A percentile compares a stretch with the other conserved stretches of the same genome.
Conservation (phyloP, 2,888 invertebrate genomes). For the Epinotia bilunana region DNA sequence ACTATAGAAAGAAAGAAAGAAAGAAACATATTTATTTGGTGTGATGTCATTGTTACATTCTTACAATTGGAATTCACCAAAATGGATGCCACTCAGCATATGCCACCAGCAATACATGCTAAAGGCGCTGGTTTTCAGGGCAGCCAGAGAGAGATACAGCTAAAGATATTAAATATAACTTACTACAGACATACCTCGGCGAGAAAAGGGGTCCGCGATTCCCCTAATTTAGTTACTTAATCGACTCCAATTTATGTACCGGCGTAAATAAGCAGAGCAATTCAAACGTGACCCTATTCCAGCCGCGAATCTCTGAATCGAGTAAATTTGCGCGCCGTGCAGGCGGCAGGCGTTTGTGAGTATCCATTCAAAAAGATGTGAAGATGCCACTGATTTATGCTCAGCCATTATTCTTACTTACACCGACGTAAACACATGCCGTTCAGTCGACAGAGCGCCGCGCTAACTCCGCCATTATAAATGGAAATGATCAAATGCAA, state of each 20-base stretch:
- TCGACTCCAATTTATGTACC: constrained; percentile 30
- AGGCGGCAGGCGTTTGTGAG: constrained; percentile 57
- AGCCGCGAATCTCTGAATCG: constrained; percentile 30
- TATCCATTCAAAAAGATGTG: constrained; percentile 76
- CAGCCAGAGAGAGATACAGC: no score
- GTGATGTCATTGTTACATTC: no score
- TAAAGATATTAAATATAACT: no score
- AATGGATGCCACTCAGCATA: no score
- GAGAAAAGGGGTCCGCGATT: no score
- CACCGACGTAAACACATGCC: constrained; percentile 76
- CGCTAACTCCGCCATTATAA: constrained; percentile 43
- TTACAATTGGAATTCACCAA: no score
- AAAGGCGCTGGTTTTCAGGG: no score
- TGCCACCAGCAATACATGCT: no score
- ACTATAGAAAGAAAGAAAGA: no score
- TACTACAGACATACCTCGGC: no score
- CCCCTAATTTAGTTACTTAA: constrained; percentile 19
- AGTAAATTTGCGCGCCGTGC: constrained; percentile 42
- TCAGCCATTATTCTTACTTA: constrained; percentile 76
- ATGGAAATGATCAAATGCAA: constrained; percentile 44
- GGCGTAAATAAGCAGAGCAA: constrained; percentile 39
- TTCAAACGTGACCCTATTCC: constrained; percentile 43
- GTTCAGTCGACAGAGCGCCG: constrained; percentile 57
- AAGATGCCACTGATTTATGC: constrained; percentile 77
- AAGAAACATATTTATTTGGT: no score